Conservation (phyloP, 2,113 vertebrate species). For the Herpailurus yagouaroundi region DNA sequence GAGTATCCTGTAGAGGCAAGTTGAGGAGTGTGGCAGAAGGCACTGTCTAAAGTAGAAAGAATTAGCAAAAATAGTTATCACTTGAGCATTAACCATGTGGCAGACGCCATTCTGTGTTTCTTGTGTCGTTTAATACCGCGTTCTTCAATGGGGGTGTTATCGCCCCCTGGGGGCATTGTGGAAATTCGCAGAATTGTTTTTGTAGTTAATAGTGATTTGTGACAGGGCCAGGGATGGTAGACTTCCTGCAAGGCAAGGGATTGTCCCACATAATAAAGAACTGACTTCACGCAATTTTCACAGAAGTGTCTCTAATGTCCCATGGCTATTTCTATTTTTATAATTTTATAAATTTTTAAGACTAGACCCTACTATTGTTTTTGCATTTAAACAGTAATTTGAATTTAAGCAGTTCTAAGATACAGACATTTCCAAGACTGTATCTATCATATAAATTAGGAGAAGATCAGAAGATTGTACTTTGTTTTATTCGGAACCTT, state of each 20-base stretch:
- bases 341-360: not conserved
- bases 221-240: not conserved
- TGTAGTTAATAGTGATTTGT: not conserved
- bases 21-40: not conserved
- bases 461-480: not conserved
- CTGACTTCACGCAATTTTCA: not conserved
- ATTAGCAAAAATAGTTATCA: not conserved
- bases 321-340: not conserved
- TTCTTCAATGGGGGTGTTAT: not conserved
- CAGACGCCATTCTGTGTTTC: not conserved
- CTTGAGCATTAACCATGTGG: not conserved
- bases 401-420: not conserved
- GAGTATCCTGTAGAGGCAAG: not conserved
- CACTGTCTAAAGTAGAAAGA: not conserved
- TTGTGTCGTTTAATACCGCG: not conserved
- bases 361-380: not conserved
- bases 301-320: not conserved
- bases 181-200: not conserved
- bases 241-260: not conserved
- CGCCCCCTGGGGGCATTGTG: not conserved
- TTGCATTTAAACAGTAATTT: not conserved
- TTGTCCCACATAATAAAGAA: not conserved
- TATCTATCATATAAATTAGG: not conserved
- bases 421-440: not conserved
- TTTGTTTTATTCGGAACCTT: not conserved